Base-by-base conservation (phyloP, 2,888 invertebrate genomes). In the Trilocha varians region DNA sequence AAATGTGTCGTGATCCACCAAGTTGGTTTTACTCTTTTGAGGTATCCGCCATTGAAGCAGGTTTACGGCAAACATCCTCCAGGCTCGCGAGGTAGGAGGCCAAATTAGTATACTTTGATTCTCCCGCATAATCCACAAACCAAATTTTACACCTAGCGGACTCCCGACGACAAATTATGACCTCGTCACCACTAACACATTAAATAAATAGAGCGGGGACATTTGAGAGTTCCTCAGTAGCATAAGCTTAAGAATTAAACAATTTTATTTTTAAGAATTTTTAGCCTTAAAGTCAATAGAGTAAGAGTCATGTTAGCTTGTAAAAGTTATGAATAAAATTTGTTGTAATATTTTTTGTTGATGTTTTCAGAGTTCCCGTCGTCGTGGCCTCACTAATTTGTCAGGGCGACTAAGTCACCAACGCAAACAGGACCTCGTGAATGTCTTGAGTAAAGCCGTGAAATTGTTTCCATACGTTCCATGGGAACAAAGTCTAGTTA, bases 361-460 rank as follows among this genome's bases (percentile, higher is more conserved):
- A 70, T 74, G 64, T 70, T 75, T 72, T 73, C 68, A 62, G 65
- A 55, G 59, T 48, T 53, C 54, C 55, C 57, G 55, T 60, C 57
- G 61, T 57, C 52, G 61, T 53, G 60, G n/a, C n/a, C n/a, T 76
- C 66, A 76, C 83, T 80, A 83, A 82, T 83, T 80, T 72, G 74
- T 82, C 68, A 62, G 64, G 62, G 67, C 62, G 68, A 65, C 71
- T 70, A 68, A 78, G 78, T 78, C 80, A 76, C 78, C 73, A 83
- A 78, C 69, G 79, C 83, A 84, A 85, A 85, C 78, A 84, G 63
- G 64, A 60, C 52, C 61, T 73, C 68, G 84, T 84, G 78, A 84
- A 85, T 82, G 66, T 62, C 55, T 82, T 84, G 75, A 65, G 84
- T 80, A 78, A 84, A 84, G 79, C 76, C 69, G 66, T 70, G 78